These are phyloP conservation scores for Mythimna impura DNA, from an alignment of 2,888 invertebrate genomes.

Conservation along the genomic window DNA sequence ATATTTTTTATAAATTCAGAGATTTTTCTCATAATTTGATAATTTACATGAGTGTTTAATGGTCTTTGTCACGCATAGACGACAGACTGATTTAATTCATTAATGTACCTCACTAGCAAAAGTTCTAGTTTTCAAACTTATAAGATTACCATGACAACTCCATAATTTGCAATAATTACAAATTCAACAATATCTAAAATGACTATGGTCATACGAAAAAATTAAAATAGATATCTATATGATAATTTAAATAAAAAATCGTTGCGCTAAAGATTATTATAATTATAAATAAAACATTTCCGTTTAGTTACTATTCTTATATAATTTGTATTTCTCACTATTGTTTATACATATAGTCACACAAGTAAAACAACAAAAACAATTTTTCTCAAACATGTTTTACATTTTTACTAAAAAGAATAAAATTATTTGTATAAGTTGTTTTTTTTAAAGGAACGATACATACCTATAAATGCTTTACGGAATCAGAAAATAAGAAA, in stretches of 20 bases:
- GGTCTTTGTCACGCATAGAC: neutral
- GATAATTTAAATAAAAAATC: constrained; percentile 29
- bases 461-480: constrained; percentile 80
- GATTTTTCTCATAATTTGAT: neutral
- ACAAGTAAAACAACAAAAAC: constrained; percentile 51
- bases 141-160: constrained; percentile 52
- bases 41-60: neutral
- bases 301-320: constrained; percentile 51
- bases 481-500: constrained; percentile 77
- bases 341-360: constrained; percentile 61
- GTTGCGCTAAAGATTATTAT: constrained; percentile 46
- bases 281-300: constrained; percentile 59
- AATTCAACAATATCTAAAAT: constrained; percentile 36
- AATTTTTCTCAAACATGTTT: constrained; percentile 53
- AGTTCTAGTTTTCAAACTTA: constrained; percentile 24
- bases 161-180: constrained; percentile 33
- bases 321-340: constrained; percentile 67
- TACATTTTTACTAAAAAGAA: constrained; percentile 43
- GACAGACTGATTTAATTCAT: neutral
- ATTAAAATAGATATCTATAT: constrained; percentile 26
- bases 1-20: neutral
- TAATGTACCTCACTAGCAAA: constrained; percentile 43
- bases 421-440: constrained; percentile 40
- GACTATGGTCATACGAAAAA: constrained; percentile 38
- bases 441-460: constrained; percentile 62